A percentile compares a stretch with the other conserved stretches of the same genome.
phyloP scores from a whole-genome alignment of 2,888 invertebrate species.

The Coronaproctus castanopsis region DNA sequence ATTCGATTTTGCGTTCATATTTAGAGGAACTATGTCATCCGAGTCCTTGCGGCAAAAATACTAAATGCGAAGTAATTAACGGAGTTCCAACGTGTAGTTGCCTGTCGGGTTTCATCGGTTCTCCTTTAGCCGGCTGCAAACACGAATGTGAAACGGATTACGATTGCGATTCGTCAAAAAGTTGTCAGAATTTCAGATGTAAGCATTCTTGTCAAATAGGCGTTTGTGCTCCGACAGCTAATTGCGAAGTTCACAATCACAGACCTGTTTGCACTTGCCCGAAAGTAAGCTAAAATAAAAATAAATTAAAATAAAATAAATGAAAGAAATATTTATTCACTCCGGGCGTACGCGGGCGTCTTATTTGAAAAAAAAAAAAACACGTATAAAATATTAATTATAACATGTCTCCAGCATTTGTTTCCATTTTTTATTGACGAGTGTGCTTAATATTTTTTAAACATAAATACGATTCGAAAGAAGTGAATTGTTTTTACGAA shows the following conservation, averaged over 20 bases:
- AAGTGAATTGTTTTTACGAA: too few relatives aligned
- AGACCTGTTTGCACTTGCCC: constrained; percentile 60
- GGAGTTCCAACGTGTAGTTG: constrained; percentile 61
- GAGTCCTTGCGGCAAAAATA: constrained; percentile 60
- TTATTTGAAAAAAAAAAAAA: too few relatives aligned
- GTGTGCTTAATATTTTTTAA: too few relatives aligned
- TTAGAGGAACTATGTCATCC: constrained; percentile 64
- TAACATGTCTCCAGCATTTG: too few relatives aligned
- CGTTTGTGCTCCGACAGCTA: constrained; percentile 56
- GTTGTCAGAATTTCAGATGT: constrained; percentile 53
- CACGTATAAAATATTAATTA: too few relatives aligned
- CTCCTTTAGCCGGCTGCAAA: constrained; percentile 53
- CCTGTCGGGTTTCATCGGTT: constrained; percentile 49
- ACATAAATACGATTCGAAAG: too few relatives aligned
- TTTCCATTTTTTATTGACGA: too few relatives aligned
- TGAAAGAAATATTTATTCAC: too few relatives aligned
- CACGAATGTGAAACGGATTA: constrained; percentile 62
- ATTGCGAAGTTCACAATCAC: constrained; percentile 55
- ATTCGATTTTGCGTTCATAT: not conserved
- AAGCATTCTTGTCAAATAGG: constrained; percentile 42
- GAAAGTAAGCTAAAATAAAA: constrained; percentile 36
- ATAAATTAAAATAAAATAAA: too few relatives aligned
- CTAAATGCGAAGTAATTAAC: constrained; percentile 56
- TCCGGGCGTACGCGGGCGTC: too few relatives aligned
- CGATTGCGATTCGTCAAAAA: constrained; percentile 47